Evolutionary conservation across 1,140 invertebrate genomes (phyloP), one percentile per base, ranked within the genome.

Genomic region (Capitella teleta): DNA sequence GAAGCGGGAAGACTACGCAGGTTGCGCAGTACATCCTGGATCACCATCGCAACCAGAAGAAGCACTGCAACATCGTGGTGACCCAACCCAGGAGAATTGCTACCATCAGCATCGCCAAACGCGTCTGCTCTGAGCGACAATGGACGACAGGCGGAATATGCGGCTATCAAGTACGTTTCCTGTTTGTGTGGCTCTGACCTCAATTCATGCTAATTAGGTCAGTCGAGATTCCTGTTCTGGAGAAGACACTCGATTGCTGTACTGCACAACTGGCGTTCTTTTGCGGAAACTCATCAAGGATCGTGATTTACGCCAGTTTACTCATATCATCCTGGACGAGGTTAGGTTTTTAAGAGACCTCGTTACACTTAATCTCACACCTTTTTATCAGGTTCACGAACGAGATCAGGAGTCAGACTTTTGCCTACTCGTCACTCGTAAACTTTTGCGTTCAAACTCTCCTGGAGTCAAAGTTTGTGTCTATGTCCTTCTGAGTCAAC

Each of bases 1-100:
- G 87, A 2, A 82, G 84, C 67, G 88, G 86, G 1, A 94, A 92
- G 73, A 90, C 86, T 1, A 93, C 88, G 2, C 87, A 93, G 67
- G 85, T 93, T 43, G 87, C 88, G 1, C 87, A 78, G 66, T 73
- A 63, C 58, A 74, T 73, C 40, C 56, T 66, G 43, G 71, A 69
- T 49, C 58, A 66, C 47, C 62, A 60, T 57, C 68, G 63, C 19
- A 50, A 42, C 32, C 47, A 57, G 23, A 52, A 61, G 23, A 55
- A 66, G 21, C 63, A 69, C 51, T 66, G 71, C 57, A 69, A 74
- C 51, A 67, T 73, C 49, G 58, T 72, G 40, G 63, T 73, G 0
- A 73, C 71, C 3, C 71, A 73, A 52, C 71, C 71, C 5, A 47
- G 71, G 5, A 59, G 67, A 18, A 72, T 72, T 32, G 71, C 71